Percentiles rank a stretch among this genome's conserved stretches.
phyloP scores from a whole-genome alignment of 1,140 invertebrate species.

The Leptonema lineaticorne region DNA sequence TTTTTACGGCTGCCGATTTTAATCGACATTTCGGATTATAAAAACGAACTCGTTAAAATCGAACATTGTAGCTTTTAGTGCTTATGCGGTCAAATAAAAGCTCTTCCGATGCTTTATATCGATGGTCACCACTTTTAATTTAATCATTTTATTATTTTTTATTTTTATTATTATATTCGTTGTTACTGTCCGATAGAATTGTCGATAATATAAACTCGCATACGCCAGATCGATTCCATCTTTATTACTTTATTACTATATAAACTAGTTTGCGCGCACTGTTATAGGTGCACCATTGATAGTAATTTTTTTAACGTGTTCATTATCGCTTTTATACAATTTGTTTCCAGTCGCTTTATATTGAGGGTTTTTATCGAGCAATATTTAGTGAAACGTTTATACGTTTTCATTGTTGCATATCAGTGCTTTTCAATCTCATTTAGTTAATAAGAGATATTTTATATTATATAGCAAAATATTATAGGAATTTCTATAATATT shows the following conservation, averaged over 20 bases:
- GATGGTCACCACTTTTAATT: too few species aligned
- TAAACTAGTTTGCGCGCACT: conserved; percentile 8
- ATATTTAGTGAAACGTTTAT: too few species aligned
- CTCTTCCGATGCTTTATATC: neutral
- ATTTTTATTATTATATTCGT: neutral
- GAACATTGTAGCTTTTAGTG: conserved; percentile 13
- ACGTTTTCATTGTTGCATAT: too few species aligned
- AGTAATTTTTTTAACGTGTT: conserved; percentile 10
- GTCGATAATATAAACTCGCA: too few species aligned
- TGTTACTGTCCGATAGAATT: neutral
- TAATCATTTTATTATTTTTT: neutral
- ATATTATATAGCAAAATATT: too few species aligned
- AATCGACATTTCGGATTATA: neutral
- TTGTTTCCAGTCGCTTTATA: too few species aligned
- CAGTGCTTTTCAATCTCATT: too few species aligned
- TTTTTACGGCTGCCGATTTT: conserved; percentile 14
- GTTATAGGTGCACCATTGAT: neutral
- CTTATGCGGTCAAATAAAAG: neutral
- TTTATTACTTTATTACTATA: conserved; percentile 11
- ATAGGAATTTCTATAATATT: too few species aligned
- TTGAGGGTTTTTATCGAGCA: too few species aligned
- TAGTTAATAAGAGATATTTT: too few species aligned
- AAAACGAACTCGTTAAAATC: conserved; percentile 8
- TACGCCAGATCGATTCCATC: neutral
- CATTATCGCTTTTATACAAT: neutral